Evolutionary conservation across 2,888 invertebrate species (phyloP), one percentile per base, ranked within the genome.

Genomic region (Lasioglossum vierecki): DNA sequence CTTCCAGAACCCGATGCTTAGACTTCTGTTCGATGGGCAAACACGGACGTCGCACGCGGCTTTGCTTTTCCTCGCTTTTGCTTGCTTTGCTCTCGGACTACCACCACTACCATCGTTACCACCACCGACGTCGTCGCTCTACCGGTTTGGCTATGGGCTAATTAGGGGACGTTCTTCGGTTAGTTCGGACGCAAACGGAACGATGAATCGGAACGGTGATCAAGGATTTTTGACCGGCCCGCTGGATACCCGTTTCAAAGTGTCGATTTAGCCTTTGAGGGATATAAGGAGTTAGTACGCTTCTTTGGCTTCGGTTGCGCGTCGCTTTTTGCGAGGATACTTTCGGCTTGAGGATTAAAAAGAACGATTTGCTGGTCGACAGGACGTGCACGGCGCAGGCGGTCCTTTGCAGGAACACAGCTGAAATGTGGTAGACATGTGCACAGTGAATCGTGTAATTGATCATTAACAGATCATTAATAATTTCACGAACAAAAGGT

Each of bases 1-100:
- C 53, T 53, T 53, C 30, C 26, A 26, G 30, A 15, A 30, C 39
- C 26, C 60, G 60, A 63, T 77, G 68, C 68, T 68, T 77, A 53
- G 68, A 77, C 49, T 77, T 68, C 68, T 41, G 46, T 49, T 68
- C 39, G 68, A 49, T 49, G 68, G 68, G 68, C 39, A 77, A 77
- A 77, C 53, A 70, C 68, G 76, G 9, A 53, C 39, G 26, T 39
- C n/a, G 60, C 66, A 41, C 60, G 44, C 57, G 53, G 53, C 53
- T 22, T 53, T 46, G 49, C 18, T 49, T 49, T 18, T 18, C 18
- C 49, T 49, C 18, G 53, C 53, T 53, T 57, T 57, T n/a, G 60
- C 41, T 75, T 26, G 13, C 30, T 26, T 18, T 60, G 18, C 60
- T 18, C 60, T 15, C 5, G 41, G 30, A 53, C 53, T 22, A 22